Conservation (phyloP, 2,888 invertebrate species). For the Hirtodrosophila trivittata region DNA sequence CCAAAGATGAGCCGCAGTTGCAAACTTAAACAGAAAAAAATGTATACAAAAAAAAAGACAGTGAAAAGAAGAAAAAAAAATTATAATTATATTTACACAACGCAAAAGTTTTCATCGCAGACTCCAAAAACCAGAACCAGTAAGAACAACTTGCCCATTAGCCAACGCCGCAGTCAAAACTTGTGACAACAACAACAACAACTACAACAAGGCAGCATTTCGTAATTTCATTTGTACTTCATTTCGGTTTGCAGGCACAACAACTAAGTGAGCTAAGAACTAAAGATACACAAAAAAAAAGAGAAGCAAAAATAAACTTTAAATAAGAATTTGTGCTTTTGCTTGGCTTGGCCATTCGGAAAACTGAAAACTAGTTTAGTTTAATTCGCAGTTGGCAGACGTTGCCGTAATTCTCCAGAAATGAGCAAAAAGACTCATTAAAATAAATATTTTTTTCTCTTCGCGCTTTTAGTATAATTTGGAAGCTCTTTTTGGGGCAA, state of each 20-base stretch:
- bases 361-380: conserved; percentile 71
- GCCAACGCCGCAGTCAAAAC: conserved; percentile 49
- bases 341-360: conserved; percentile 27
- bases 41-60: conserved; percentile 6
- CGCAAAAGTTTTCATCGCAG: conserved; percentile 36
- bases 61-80: conserved; percentile 10
- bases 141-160: conserved; percentile 54
- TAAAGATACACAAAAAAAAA: conserved; percentile 14
- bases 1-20: conserved; percentile 36
- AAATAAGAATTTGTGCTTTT: conserved; percentile 48
- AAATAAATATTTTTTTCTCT: conserved; percentile 37
- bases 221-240: conserved; percentile 61
- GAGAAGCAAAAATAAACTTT: conserved; percentile 16
- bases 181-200: conserved; percentile 23
- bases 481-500: conserved; percentile 8
- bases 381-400: conserved; percentile 48
- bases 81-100: conserved; percentile 55
- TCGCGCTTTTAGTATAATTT: background rate
- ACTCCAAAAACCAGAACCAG: conserved; percentile 19
- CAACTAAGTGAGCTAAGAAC: conserved; percentile 12
- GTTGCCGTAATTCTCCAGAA: conserved; percentile 47
- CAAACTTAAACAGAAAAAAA: conserved; percentile 10
- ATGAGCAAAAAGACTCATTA: conserved; percentile 51
- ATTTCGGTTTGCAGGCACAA: conserved; percentile 39
- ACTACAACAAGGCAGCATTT: conserved; percentile 14